Base-by-base conservation (phyloP, 2,113 vertebrate genomes). In the Tragulus kanchil region DNA sequence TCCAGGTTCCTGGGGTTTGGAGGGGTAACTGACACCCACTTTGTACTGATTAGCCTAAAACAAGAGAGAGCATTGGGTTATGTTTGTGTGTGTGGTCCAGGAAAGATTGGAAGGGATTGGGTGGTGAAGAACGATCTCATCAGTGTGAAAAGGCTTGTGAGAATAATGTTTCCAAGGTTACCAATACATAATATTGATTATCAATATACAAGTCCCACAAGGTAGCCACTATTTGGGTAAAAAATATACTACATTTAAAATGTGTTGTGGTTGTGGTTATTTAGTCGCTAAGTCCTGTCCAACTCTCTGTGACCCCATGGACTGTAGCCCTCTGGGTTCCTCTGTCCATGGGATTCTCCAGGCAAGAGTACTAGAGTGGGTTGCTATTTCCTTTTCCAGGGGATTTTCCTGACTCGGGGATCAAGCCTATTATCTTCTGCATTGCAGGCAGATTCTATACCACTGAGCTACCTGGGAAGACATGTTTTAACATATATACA, bases 381-480 rank as follows among this genome's bases (percentile, higher is more conserved):
- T 31, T 69, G 65, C 16, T 17, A 36, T 69, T 15, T 36, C 19
- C n/a, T 73, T 25, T 36, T 73, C 10, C 36, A 73, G 36, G 36
- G 19, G 36, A 3, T 73, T 36, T 23, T 45, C 69, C 21, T 21
- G 19, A 45, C 69, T 5, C 19, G 23, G 69, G 69, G 36, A 71
- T 45, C 5, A 0, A 23, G 13, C 36, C 10, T 0, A 0, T 36
- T 36, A 45, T 45, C 12, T 71, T 21, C 21, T 73, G 36, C 21
- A 73, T 42, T 13, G 11, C 19, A 6, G 36, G 36, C 11, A 3
- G 69, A 25, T 73, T 45, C 69, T 45, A 42, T 73, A 23, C 36
- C 36, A 21, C 69, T 73, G 69, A 23, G 5, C 65, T n/a, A 69
- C n/a, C 17, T 10, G n/a, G n/a, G n/a, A 69, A 69, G n/a, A 15